These are phyloP conservation scores for zebrafish (Danio rerio) DNA, from an alignment of 2,113 vertebrate genomes.

Conservation along the genomic window DNA sequence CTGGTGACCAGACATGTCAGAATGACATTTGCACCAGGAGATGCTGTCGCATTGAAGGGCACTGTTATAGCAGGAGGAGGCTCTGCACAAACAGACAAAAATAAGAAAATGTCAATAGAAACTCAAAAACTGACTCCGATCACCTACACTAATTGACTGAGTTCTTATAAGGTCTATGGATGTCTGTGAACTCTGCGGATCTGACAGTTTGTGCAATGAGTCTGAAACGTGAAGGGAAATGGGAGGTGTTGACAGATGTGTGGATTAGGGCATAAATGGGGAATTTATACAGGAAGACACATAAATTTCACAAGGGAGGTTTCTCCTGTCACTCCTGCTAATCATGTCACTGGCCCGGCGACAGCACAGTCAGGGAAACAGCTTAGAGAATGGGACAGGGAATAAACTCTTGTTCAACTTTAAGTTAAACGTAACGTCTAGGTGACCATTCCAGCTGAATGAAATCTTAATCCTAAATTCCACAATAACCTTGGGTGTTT, in stretches of 20 bases:
- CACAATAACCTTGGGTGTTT: not conserved
- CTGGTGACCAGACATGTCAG: conserved; percentile 86
- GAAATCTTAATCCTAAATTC: not conserved
- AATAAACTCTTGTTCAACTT: not conserved
- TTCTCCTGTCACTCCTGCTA: conserved; percentile 34
- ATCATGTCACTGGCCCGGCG: conserved; percentile 40
- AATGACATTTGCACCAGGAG: conserved; percentile 79
- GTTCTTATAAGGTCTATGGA: conserved; percentile 22
- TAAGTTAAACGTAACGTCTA: not conserved
- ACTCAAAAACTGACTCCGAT: not conserved
- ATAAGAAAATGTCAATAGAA: not conserved
- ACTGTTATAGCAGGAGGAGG: conserved; percentile 86
- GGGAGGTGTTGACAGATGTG: conserved; percentile 33
- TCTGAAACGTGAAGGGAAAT: conserved; percentile 6
- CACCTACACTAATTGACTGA: not conserved
- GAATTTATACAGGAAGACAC: conserved; percentile 24
- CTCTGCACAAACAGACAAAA: conserved; percentile 73
- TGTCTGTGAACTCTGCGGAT: conserved; percentile 22
- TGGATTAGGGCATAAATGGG: conserved; percentile 20
- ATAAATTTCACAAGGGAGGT: conserved; percentile 10
- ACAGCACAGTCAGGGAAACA: conserved; percentile 40
- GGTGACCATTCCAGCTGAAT: conserved; percentile 8
- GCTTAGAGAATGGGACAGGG: conserved; percentile 30
- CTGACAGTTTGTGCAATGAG: conserved; percentile 13
- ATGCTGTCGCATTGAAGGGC: conserved; percentile 78